Evolutionary conservation across 2,113 vertebrate species (phyloP).

Genomic region (Hemicordylus capensis): DNA sequence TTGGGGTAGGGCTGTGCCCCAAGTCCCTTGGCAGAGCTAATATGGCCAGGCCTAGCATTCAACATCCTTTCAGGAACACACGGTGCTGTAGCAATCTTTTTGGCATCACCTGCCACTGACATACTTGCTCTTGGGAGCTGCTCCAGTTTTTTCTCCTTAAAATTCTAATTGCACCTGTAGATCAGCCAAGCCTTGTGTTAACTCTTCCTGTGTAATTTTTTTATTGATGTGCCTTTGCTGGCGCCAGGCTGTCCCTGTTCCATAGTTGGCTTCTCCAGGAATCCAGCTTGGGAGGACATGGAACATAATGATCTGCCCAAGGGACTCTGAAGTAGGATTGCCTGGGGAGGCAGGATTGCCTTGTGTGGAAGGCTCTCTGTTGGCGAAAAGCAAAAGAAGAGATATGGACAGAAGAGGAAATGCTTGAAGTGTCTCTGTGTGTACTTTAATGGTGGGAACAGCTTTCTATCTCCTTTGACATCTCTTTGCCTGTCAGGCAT

Average conservation of each 20-base stretch:
- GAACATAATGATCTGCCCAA: background rate
- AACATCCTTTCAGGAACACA: background rate
- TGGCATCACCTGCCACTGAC: background rate
- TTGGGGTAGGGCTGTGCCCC: background rate
- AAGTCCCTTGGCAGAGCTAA: background rate
- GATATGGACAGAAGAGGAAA: background rate
- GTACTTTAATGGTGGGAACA: background rate
- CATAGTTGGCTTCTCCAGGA: conserved; percentile 5
- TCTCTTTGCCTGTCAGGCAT: conserved; percentile 7
- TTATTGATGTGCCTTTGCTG: background rate
- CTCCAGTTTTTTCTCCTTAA: conserved; percentile 28
- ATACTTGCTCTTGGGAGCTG: conserved; percentile 15
- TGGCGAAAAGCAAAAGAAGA: background rate
- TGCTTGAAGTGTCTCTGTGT: background rate
- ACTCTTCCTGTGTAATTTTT: conserved; percentile 4
- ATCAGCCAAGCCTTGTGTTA: conserved; percentile 22
- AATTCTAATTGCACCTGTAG: background rate
- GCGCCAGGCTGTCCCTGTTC: conserved; percentile 24
- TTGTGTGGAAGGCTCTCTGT: background rate
- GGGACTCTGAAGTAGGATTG: background rate
- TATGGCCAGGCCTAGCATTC: background rate
- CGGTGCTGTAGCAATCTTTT: background rate
- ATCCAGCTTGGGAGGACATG: background rate
- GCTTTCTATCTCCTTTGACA: background rate
- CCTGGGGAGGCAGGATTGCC: background rate